Evolutionary conservation across 2,113 vertebrate species (phyloP), one percentile per base, ranked within the genome.

Genomic region (Neolamprologus fasciatus): DNA sequence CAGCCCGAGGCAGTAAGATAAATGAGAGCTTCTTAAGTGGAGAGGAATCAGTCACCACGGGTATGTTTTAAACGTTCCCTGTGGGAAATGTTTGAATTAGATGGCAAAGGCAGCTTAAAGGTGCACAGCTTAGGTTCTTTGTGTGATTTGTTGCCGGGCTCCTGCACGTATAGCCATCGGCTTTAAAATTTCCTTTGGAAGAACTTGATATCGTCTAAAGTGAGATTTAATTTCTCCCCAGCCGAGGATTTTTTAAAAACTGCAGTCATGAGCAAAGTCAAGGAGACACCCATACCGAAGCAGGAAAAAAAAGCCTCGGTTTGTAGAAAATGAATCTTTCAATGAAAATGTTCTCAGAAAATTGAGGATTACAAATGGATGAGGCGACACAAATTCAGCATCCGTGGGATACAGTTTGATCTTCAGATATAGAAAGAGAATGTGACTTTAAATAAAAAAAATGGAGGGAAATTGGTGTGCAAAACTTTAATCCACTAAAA

Each of bases 241-340:
- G 88, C 76, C 1, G 33, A 55, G 80, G 82, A 86, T 91, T 92
- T 91, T 92, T 81, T 33, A 35, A 80, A 86, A 90, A 89, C 89
- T 89, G 23, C 82, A 91, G 89, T 92, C 80, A 84, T 83, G 92
- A 87, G 66, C 63, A 89, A 87, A 92, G 85, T 93, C 89, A 68
- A 37, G 73, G 68, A 92, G 83, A 89, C 84, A 78, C 50, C 57
- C 2, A 7, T n/a, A 40, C 26, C 57, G 47, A 82, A 82, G 86
- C 86, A 79, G 61, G 8, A 42, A 88, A 89, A 86, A 40, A 87
- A 86, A 80, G 86, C 51, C 54, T 57, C 0, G 6, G 80, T 79
- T 11, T 54, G 31, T 88, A 40, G 89, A 51, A 88, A 91, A 89
- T 87, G 26, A 87, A 82, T 91, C 84, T 85, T 85, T 87, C 47